A percentile compares a stretch with the other conserved stretches of the same genome.
Evolutionary conservation across 2,888 invertebrate genomes (phyloP).

Genomic region (Apomyelois bistriatella): DNA sequence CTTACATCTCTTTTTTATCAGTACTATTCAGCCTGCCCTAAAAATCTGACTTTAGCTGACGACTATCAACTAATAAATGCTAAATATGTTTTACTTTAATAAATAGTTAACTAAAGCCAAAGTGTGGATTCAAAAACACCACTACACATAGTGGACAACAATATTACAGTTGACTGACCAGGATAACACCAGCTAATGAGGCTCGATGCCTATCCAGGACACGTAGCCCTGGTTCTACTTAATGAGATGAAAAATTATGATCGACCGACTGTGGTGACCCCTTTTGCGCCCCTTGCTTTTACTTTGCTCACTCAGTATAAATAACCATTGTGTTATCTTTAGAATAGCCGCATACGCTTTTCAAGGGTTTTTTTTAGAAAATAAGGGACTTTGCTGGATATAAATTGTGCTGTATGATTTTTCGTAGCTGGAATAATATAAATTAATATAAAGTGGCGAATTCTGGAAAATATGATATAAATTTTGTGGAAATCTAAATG

Average conservation of each 20-base stretch:
- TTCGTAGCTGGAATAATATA: not conserved
- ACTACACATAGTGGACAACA: slow-evolving; percentile 8
- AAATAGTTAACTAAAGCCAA: not conserved
- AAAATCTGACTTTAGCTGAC: no score
- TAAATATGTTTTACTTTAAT: no score
- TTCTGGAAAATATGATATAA: no score
- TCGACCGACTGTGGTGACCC: slow-evolving; percentile 67
- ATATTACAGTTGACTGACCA: slow-evolving; percentile 33
- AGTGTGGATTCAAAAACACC: not conserved
- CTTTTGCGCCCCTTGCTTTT: slow-evolving; percentile 59
- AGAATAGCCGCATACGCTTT: slow-evolving; percentile 18
- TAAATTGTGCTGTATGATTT: not conserved
- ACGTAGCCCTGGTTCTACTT: slow-evolving; percentile 41
- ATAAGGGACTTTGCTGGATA: not conserved
- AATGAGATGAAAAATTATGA: slow-evolving; percentile 74
- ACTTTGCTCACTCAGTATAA: slow-evolving; percentile 55
- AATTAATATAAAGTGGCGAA: no score
- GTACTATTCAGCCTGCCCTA: no score
- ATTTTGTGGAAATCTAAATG: no score
- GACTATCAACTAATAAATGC: no score
- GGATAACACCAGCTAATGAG: slow-evolving; percentile 46
- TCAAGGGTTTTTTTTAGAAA: slow-evolving; percentile 12
- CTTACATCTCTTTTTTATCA: no score
- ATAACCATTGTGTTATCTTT: slow-evolving; percentile 37
- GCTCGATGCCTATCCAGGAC: slow-evolving; percentile 61